Conservation (phyloP, 2,888 invertebrate species). For the Microdon myrmicae region DNA sequence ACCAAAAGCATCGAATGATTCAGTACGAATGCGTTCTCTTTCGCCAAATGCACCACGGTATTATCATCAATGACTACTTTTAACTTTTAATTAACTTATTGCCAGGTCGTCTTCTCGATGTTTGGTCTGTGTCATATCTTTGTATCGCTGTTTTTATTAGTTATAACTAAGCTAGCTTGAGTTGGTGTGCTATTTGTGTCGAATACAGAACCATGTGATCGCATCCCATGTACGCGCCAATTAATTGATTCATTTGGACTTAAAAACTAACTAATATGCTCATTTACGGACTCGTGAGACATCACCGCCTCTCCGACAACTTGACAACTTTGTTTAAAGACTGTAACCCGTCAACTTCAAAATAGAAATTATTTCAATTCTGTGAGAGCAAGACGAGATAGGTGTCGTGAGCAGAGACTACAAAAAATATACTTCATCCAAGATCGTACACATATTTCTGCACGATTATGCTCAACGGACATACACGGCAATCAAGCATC, state of each 20-base stretch:
- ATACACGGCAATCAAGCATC: no score
- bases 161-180: slow-evolving; percentile 1
- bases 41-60: slow-evolving; percentile 2
- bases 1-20: slow-evolving; percentile 29
- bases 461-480: no score
- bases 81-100: slow-evolving; percentile 50
- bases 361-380: no score
- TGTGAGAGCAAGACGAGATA: no score
- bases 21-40: slow-evolving; percentile 45
- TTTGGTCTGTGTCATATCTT: slow-evolving; percentile 29
- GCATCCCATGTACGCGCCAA: slow-evolving; percentile 43
- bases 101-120: slow-evolving; percentile 42
- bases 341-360: no score
- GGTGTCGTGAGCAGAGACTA: no score
- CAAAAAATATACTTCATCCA: no score
- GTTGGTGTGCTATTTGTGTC: slow-evolving; percentile 24
- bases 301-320: slow-evolving; percentile 30
- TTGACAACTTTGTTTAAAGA: slow-evolving; percentile 38
- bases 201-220: slow-evolving; percentile 15
- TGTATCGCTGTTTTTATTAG: slow-evolving; percentile 10
- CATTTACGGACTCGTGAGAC: slow-evolving; percentile 45
- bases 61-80: not conserved
- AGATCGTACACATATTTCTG: no score
- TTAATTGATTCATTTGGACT: slow-evolving; percentile 46
- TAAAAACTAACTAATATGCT: slow-evolving; percentile 16